Evolutionary conservation across 2,113 vertebrate species (phyloP).

Genomic region (Mirounga angustirostris): DNA sequence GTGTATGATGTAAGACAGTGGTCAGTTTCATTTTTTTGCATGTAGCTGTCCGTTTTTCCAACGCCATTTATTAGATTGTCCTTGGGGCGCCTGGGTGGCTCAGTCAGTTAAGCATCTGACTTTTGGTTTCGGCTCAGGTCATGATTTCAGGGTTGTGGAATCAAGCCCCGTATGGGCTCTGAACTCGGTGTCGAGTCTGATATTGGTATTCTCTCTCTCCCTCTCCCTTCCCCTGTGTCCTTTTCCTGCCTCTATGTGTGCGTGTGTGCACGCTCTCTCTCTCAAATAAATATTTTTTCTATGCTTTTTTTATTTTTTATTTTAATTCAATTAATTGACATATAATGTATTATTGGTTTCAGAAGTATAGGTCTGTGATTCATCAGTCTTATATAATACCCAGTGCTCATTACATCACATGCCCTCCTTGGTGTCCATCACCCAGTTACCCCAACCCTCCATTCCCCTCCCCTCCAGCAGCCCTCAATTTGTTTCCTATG

Average conservation of each 20-base stretch:
- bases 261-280: background rate
- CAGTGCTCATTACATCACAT: no score
- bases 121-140: background rate
- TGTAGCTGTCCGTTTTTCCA: background rate
- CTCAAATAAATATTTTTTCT: no score
- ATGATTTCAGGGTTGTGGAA: background rate
- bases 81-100: background rate
- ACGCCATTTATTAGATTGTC: background rate
- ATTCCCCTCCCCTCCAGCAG: no score
- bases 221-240: background rate
- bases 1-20: background rate
- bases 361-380: no score
- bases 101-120: background rate
- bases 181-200: background rate
- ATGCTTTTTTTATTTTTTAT: no score
- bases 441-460: no score
- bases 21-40: background rate
- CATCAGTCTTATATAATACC: no score
- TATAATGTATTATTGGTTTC: no score
- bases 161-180: background rate
- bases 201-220: background rate
- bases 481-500: no score
- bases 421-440: no score
- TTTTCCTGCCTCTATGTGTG: background rate
- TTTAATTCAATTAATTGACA: no score